Base-by-base conservation (phyloP, 2,113 vertebrate genomes). In the Anhinga rufa region DNA sequence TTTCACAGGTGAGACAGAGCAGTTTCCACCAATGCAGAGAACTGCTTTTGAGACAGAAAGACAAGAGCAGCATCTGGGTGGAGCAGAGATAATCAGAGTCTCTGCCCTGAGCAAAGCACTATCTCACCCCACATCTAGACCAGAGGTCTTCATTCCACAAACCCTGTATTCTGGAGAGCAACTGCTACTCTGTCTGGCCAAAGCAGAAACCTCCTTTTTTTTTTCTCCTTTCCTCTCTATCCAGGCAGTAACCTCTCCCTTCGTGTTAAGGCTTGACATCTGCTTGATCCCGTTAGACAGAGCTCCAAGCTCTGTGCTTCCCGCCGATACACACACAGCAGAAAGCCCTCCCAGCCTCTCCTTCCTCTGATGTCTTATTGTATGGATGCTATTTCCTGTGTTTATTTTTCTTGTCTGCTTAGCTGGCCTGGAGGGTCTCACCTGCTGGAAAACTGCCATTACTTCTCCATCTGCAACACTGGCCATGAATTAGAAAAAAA, bases 391-490 rank as follows among this genome's bases (percentile, higher is more conserved):
- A 9, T 92, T 96, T 97, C 94, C 91, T 93, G 81, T 93, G 94
- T 89, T 97, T 96, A 74, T 94, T 95, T 96, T 93, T 69, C 91
- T 94, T 91, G 74, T 85, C 86, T 89, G 42, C 57, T 71, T 75
- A 9, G 69, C 51, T 78, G 86, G 61, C 86, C 88, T 76, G 54
- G 70, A 85, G 92, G 92, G 84, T 90, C 95, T 96, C 91, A 97
- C 96, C 96, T 97, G 96, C 92, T 95, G 92, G 89, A 95, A 93
- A 93, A 76, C 46, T 83, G 88, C 84, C 36, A 11, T 74, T 58
- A n/a, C 54, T 80, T 85, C 66, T 89, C 66, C 77, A 88, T 92
- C 84, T 88, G 92, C 86, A 74, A 24, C 77, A 51, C 20, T 57
- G 62, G 66, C 62, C 84, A 66, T 80, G 55, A 62, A 75, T 88